Evolutionary conservation across 2,888 invertebrate species (phyloP).

Genomic region (Alentia gelatinosa): DNA sequence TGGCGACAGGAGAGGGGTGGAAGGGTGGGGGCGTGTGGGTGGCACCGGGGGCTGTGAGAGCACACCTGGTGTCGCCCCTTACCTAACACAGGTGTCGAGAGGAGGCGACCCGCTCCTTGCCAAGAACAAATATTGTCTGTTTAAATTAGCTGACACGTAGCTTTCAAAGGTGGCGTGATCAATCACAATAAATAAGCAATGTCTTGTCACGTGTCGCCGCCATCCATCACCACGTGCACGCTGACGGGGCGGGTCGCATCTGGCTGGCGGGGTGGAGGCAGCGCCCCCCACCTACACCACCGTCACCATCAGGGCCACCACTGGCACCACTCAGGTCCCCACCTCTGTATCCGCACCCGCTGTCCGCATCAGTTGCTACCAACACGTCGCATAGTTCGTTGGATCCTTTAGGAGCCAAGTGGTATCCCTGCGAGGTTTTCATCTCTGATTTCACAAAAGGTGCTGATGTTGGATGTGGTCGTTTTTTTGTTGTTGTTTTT

Average conservation of each 20-base stretch:
- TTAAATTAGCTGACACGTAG: slow-evolving; percentile 47
- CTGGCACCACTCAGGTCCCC: neutral
- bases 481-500: no score
- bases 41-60: neutral
- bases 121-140: slow-evolving; percentile 41
- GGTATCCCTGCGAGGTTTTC: no score
- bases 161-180: slow-evolving; percentile 31
- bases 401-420: no score
- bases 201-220: neutral
- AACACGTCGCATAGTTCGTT: no score
- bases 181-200: slow-evolving; percentile 47
- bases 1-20: neutral
- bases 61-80: slow-evolving; percentile 6
- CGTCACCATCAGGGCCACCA: neutral
- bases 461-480: no score
- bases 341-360: no score
- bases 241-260: neutral
- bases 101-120: neutral
- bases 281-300: neutral
- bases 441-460: no score
- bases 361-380: no score
- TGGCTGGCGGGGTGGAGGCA: neutral
- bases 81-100: slow-evolving; percentile 29
- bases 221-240: neutral
- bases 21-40: neutral